Evolutionary conservation across 2,888 invertebrate genomes (phyloP), one percentile per base, ranked within the genome.

Genomic region (Achlya flavicornis): DNA sequence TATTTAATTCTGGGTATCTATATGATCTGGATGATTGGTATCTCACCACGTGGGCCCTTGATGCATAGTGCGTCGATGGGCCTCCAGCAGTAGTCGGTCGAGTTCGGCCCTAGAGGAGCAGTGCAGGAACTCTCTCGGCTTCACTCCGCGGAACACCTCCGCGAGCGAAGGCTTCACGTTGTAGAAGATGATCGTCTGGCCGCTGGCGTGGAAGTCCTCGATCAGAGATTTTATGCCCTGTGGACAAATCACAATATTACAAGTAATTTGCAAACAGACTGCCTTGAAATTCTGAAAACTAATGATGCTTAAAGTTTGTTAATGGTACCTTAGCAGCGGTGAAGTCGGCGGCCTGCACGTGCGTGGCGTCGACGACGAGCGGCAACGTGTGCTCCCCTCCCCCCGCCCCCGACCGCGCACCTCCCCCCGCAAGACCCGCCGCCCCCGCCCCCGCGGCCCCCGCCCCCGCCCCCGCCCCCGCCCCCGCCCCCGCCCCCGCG

Each of bases 321-420:
- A 26, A 26, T 26, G 26, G 12, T 87, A 96, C 96, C 88, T 95
- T 96, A 10, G 97, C 97, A 8, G 97, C 97, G 26, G 97, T 97
- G 87, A 95, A 97, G 92, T 97, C 97, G 0, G 97, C 96, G 58
- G 96, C 96, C 84, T 96, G 96, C 79, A 97, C 96, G 86, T 97
- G 96, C 61, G 96, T 95, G 84, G 97, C 98, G 91, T 97, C 97
- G 61, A 98, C 95, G 62, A 98, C 96, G 66, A 97, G 96, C 58
- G 77, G 95, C 67, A 90, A 72, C 71, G 68, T 32, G 67, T 26
- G 68, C 65, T 67, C 94, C 11, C 2, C 26, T 2, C 26, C 76
- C 68, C 70, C 74, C 82, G 48, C n/a, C n/a, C n/a, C 48, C 7
- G 10, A 0, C 38, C 12, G n/a, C n/a, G n/a, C n/a, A n/a, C n/a